Conservation (phyloP, 1,140 invertebrate genomes). For the Diabrotica undecimpunctata region DNA sequence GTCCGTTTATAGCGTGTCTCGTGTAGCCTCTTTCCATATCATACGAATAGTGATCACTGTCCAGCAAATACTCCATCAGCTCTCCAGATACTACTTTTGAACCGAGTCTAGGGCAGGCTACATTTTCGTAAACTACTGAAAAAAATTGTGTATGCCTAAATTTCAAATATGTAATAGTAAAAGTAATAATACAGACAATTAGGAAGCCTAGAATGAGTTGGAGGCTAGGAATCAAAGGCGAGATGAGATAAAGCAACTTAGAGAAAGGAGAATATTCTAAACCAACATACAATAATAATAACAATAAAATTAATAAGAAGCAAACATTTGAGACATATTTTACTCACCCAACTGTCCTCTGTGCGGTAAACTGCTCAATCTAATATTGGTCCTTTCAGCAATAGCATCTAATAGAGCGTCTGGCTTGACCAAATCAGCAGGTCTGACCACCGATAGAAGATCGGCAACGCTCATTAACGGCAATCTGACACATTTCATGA, state of each 20-base stretch:
- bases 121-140: slow-evolving; percentile 85
- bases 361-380: slow-evolving; percentile 76
- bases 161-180: slow-evolving; percentile 7
- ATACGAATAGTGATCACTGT: slow-evolving; percentile 83
- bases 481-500: slow-evolving; percentile 70
- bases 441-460: slow-evolving; percentile 81
- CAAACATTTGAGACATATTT: not conserved
- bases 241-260: too few species aligned
- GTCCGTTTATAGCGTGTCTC: slow-evolving; percentile 85
- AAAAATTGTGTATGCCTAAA: slow-evolving; percentile 24
- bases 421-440: slow-evolving; percentile 78
- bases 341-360: slow-evolving; percentile 68
- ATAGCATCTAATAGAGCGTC: slow-evolving; percentile 94
- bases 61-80: slow-evolving; percentile 78
- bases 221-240: too few species aligned
- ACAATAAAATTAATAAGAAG: not conserved
- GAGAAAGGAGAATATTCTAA: too few species aligned
- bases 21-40: slow-evolving; percentile 92
- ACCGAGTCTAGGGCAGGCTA: slow-evolving; percentile 73
- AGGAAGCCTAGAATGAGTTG: too few species aligned
- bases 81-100: slow-evolving; percentile 83
- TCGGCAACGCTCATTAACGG: slow-evolving; percentile 85
- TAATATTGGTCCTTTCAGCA: slow-evolving; percentile 72
- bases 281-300: too few species aligned
- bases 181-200: slow-evolving; percentile 7